Evolutionary conservation across 2,888 invertebrate genomes (phyloP), one percentile per base, ranked within the genome.

Genomic region (Diogma glabrata): DNA sequence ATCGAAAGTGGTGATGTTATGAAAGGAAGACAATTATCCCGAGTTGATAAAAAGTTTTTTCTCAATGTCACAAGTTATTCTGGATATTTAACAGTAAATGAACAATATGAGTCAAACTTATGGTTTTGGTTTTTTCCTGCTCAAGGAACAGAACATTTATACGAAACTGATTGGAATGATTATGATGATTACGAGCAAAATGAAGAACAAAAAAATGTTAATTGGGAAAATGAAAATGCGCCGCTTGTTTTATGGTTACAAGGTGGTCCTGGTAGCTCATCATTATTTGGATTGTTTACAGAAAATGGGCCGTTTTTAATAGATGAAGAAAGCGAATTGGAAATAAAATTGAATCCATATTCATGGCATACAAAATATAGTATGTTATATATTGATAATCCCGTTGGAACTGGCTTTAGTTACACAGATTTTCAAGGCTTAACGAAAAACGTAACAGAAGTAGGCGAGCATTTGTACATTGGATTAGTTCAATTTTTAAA

Each of bases 101-200:
- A 84, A 63, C 68, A 73, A 4, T 78, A 74, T 60, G 75, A 82
- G 60, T 85, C 87, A 2, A 87, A 89, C 63, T 66, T 84, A 61
- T 90, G 86, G 69, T 89, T 90, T 69, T 89, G 89, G 89, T 89
- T 84, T 62, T 87, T 89, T 61, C 87, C 87, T 1, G 1, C 67
- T 61, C 51, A 64, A 47, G 62, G 67, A 0, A 53, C 72, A 1
- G 69, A 73, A 51, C 63, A 71, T 1, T 55, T 59, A 2, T 71
- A 67, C 52, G 72, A 73, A 57, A 62, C 64, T 19, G 17, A 38
- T 28, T 17, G 72, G 60, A 64, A 72, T 1, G 65, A 74, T 7
- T 71, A 72, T 38, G 67, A 72, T 7, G 75, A 75, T n/a, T 22
- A 36, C n/a, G 7, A 72, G 59, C 64, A 72, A 1, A 65, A 73